phyloP scores from a whole-genome alignment of 2,113 vertebrate species.

The Dendropsophus ebraccatus region DNA sequence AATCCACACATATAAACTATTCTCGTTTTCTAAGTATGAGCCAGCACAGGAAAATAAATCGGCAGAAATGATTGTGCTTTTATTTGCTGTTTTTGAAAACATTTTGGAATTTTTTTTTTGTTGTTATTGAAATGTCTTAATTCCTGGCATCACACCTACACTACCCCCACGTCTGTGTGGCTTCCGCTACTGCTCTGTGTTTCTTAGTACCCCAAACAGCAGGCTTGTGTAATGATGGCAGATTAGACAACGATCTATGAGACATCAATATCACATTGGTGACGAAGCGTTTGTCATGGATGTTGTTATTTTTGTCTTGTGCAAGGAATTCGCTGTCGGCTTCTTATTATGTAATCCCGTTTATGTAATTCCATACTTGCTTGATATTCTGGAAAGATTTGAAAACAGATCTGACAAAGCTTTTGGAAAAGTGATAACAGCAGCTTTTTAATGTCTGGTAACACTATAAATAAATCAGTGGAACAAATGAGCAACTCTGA shows the following conservation, averaged over 20 bases:
- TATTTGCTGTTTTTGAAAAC: constrained; percentile 45
- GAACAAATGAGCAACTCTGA: constrained; percentile 16
- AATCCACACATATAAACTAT: neutral
- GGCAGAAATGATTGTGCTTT: neutral
- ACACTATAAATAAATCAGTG: constrained; percentile 16
- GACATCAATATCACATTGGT: neutral
- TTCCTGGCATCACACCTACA: constrained; percentile 43
- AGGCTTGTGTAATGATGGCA: neutral
- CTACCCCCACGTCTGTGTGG: constrained; percentile 31
- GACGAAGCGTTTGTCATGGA: neutral
- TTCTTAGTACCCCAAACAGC: constrained; percentile 22
- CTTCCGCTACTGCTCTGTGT: constrained; percentile 37
- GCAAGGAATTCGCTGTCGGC: neutral
- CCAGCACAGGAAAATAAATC: neutral
- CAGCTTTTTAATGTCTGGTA: constrained; percentile 9
- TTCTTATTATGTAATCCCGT: neutral
- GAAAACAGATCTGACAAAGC: neutral
- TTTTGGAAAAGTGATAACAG: neutral
- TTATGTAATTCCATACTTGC: neutral
- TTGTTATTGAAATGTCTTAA: constrained; percentile 49
- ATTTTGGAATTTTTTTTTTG: constrained; percentile 36
- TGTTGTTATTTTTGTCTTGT: neutral
- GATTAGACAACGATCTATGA: neutral
- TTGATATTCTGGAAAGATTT: neutral
- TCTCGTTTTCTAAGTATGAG: neutral